Evolutionary conservation across 2,797 vertebrate genomes (phyloP).

Genomic region (Cygnus olor): DNA sequence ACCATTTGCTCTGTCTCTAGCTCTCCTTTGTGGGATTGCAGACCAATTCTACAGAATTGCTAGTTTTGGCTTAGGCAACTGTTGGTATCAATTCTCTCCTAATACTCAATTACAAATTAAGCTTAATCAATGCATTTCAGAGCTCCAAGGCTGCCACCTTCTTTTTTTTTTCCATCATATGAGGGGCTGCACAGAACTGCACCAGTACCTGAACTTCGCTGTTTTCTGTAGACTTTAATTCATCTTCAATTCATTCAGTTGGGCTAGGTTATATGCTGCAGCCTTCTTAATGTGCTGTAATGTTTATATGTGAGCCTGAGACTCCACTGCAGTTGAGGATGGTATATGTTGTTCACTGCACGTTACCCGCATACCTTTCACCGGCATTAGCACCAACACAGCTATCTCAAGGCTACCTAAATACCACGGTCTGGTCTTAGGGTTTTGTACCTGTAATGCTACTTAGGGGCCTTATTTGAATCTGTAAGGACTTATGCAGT

Average conservation of each 20-base stretch:
- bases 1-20: not conserved
- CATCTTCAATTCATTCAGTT: not conserved
- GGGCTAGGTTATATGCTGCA: not conserved
- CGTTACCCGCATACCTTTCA: not conserved
- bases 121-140: not conserved
- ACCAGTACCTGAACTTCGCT: not conserved
- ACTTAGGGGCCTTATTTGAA: not conserved
- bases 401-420: not conserved
- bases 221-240: not conserved
- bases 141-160: not conserved
- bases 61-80: not conserved
- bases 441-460: not conserved
- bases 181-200: not conserved
- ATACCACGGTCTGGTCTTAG: not conserved
- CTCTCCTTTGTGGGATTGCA: not conserved
- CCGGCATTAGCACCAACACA: not conserved
- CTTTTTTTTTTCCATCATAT: not conserved
- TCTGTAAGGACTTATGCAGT: not conserved
- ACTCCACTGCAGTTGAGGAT: not conserved
- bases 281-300: not conserved
- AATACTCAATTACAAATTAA: not conserved
- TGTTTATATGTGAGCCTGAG: not conserved
- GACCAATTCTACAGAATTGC: not conserved
- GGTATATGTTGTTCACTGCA: too few species aligned
- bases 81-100: not conserved